A percentile compares a stretch with the other conserved stretches of the same genome.
Conservation (phyloP, 2,888 invertebrate genomes). For the Hyppa rectilinea region DNA sequence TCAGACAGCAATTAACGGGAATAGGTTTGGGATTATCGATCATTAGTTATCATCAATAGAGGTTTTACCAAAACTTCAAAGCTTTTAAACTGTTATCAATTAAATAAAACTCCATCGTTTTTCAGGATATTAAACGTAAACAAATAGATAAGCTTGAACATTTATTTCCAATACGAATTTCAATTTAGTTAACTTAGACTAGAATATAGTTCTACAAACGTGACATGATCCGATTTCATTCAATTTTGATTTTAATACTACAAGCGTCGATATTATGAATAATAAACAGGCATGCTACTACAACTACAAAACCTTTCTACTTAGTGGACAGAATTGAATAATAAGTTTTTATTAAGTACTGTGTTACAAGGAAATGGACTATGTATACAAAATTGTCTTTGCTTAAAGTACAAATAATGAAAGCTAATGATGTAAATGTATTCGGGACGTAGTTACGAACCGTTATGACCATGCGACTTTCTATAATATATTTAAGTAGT, state of each 20-base stretch:
- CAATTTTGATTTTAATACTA: conserved; percentile 26
- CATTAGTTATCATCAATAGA: not conserved
- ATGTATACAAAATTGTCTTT: not conserved
- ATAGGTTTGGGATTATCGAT: not conserved
- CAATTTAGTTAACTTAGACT: conserved; percentile 8
- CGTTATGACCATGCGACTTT: too few relatives aligned
- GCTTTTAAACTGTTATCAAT: too few relatives aligned
- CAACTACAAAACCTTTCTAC: conserved; percentile 3
- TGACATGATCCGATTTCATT: conserved; percentile 13
- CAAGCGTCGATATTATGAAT: conserved; percentile 17
- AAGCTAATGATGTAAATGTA: not conserved
- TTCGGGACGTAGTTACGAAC: not conserved
- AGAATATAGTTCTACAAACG: conserved; percentile 19
- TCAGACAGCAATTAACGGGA: not conserved
- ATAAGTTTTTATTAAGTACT: too few relatives aligned
- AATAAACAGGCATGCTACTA: conserved; percentile 17
- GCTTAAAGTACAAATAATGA: not conserved
- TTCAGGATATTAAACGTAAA: not conserved
- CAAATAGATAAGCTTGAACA: conserved; percentile 26
- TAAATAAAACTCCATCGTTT: too few relatives aligned
- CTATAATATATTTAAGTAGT: too few relatives aligned
- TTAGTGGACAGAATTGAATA: conserved; percentile 9
- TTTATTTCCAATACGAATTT: conserved; percentile 58
- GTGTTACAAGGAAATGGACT: not conserved
- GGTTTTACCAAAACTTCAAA: not conserved